phyloP scores from a whole-genome alignment of 2,113 vertebrate genomes.

The Siphamia tubifer region DNA sequence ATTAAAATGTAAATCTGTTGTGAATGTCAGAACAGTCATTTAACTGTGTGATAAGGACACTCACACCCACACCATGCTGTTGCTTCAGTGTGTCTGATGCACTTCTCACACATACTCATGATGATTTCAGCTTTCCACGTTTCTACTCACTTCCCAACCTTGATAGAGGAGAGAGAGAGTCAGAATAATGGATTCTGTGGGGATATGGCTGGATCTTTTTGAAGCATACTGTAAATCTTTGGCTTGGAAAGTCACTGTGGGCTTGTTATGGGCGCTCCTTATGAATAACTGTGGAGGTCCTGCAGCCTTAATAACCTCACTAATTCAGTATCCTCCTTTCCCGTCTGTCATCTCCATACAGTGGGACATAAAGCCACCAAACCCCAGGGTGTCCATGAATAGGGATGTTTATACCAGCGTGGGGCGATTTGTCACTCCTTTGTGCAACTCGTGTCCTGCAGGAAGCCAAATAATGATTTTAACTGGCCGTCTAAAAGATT shows the following conservation, averaged over 20 bases:
- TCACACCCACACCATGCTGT: neutral
- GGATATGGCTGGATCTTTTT: constrained; percentile 34
- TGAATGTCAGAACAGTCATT: neutral
- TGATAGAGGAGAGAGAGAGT: constrained; percentile 48
- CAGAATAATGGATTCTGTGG: constrained; percentile 56
- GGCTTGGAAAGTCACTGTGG: constrained; percentile 36
- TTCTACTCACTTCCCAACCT: constrained; percentile 29
- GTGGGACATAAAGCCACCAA: constrained; percentile 17
- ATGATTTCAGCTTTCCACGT: too few relatives aligned
- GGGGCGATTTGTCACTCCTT: constrained; percentile 64
- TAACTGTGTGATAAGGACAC: neutral
- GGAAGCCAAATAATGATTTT: constrained; percentile 78
- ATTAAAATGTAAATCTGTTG: constrained; percentile 47
- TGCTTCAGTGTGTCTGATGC: too few relatives aligned
- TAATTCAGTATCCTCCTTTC: constrained; percentile 26
- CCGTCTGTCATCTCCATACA: constrained; percentile 32
- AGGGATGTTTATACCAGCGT: constrained; percentile 55
- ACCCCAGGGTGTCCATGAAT: constrained; percentile 21
- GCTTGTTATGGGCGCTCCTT: constrained; percentile 40
- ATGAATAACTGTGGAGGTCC: constrained; percentile 46
- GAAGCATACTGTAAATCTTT: constrained; percentile 51
- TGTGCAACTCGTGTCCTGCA: constrained; percentile 61
- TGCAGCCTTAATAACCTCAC: constrained; percentile 49
- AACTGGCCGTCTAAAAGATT: constrained; percentile 70
- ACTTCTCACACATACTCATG: neutral